phyloP scores from a whole-genome alignment of 1,140 invertebrate genomes.

The Anastrepha obliqua region DNA sequence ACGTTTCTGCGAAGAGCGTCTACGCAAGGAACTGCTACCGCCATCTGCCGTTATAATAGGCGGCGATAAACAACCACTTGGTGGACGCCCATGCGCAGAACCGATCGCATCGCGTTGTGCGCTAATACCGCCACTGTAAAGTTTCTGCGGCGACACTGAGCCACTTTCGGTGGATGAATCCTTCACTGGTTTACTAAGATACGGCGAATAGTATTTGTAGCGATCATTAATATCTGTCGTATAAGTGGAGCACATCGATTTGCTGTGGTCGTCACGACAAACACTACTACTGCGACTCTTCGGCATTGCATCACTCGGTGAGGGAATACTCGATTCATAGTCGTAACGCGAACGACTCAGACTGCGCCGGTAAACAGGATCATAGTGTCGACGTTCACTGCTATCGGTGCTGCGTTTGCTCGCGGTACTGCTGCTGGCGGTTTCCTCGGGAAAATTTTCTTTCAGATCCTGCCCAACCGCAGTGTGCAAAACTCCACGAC shows the following conservation, averaged over 20 bases:
- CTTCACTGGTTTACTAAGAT: conserved; percentile 66
- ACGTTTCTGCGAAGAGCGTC: conserved; percentile 76
- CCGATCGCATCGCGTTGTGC: background rate
- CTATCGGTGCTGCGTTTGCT: conserved; percentile 59
- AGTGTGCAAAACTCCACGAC: conserved; percentile 57
- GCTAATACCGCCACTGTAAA: conserved; percentile 55
- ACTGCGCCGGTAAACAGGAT: conserved; percentile 66
- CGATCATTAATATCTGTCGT: conserved; percentile 71
- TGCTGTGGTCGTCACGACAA: conserved; percentile 67
- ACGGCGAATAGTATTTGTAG: conserved; percentile 73
- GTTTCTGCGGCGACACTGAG: conserved; percentile 54
- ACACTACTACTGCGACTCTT: conserved; percentile 70
- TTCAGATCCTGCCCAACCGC: background rate
- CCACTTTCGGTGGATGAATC: conserved; percentile 56
- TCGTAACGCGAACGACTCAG: conserved; percentile 62
- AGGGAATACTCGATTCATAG: conserved; percentile 55
- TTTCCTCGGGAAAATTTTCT: conserved; percentile 45
- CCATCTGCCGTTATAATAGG: conserved; percentile 60
- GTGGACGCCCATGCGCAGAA: conserved; percentile 67
- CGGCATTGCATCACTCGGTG: background rate
- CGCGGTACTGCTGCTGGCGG: background rate
- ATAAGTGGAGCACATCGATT: conserved; percentile 66
- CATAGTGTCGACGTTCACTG: conserved; percentile 60
- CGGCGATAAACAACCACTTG: conserved; percentile 71
- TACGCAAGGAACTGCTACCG: conserved; percentile 70